Percentiles rank a stretch among this genome's conserved stretches.
Conservation (phyloP, 2,797 vertebrate genomes). For the Limnodromus scolopaceus region DNA sequence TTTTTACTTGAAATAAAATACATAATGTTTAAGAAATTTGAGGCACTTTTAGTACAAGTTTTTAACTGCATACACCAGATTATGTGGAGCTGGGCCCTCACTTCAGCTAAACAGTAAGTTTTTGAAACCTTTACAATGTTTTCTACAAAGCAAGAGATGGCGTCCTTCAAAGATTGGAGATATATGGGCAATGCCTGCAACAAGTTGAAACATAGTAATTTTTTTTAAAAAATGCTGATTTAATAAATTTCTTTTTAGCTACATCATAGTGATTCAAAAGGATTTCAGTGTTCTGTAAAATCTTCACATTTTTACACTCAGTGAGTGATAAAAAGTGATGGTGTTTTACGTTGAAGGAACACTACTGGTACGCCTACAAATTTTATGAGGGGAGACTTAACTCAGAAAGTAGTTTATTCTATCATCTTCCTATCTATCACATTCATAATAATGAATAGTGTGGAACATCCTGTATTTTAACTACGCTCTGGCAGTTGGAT, state of each 20-base stretch:
- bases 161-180: neutral
- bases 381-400: neutral
- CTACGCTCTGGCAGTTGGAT: neutral
- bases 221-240: neutral
- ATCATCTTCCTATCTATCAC: neutral
- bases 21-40: neutral
- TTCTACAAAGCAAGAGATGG: neutral
- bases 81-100: neutral
- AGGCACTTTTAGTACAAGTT: neutral
- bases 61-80: neutral
- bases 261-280: neutral
- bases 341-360: neutral
- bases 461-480: neutral
- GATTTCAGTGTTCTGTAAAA: neutral
- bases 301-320: neutral
- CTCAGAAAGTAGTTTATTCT: neutral
- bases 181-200: neutral
- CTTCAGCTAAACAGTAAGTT: neutral
- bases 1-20: slow-evolving; percentile 25
- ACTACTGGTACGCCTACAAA: neutral
- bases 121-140: neutral
- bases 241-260: neutral
- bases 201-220: neutral
- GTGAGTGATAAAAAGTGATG: neutral
- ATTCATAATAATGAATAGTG: neutral